Percentiles rank a stretch among this genome's conserved stretches.
Conservation (phyloP, 2,888 invertebrate genomes). For the Caenorhabditis zanzibari region DNA sequence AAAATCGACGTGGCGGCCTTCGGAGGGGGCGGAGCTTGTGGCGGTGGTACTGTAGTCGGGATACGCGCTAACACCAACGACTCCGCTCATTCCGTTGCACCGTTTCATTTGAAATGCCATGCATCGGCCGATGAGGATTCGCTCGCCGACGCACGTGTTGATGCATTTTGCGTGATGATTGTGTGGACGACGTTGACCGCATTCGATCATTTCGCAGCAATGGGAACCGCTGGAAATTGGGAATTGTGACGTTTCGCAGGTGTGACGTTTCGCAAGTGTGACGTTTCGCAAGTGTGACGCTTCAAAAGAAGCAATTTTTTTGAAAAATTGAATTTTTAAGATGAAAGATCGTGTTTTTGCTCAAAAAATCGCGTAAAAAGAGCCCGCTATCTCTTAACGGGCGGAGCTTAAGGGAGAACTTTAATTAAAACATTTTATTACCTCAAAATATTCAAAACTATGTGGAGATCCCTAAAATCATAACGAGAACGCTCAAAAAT, state of each 20-base stretch:
- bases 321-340: too few species aligned
- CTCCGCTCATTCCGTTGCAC: slow-evolving; percentile 51
- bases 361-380: too few species aligned
- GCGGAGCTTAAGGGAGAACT: too few species aligned
- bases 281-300: too few species aligned
- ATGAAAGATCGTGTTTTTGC: too few species aligned
- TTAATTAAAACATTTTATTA: too few species aligned
- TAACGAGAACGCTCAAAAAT: too few species aligned
- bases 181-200: slow-evolving; percentile 37
- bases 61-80: not conserved
- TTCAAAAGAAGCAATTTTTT: too few species aligned
- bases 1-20: slow-evolving; percentile 52
- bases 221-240: slow-evolving; percentile 46
- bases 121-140: slow-evolving; percentile 33
- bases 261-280: not conserved
- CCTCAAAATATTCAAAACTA: too few species aligned
- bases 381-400: too few species aligned
- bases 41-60: not conserved
- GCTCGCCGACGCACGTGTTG: slow-evolving; percentile 48
- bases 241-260: too few species aligned
- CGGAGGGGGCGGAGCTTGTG: not conserved
- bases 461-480: too few species aligned
- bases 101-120: slow-evolving; percentile 59
- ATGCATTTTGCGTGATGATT: slow-evolving; percentile 52
- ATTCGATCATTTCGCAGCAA: slow-evolving; percentile 49